Conservation (phyloP, 2,113 vertebrate genomes). For the Collichthys lucidus region DNA sequence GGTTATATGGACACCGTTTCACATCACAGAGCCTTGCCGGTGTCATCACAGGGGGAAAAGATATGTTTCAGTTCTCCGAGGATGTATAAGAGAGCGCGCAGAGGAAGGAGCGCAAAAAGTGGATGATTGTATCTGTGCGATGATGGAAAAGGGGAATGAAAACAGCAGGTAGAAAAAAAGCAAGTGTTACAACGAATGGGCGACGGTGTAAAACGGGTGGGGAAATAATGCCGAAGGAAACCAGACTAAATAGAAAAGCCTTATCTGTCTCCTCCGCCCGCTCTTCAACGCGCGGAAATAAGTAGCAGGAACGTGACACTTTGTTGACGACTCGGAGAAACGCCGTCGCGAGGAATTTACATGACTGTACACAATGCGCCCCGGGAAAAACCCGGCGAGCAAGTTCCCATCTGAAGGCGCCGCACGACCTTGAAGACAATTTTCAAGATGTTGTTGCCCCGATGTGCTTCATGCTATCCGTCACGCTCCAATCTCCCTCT, state of each 20-base stretch:
- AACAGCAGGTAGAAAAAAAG: neutral
- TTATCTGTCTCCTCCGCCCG: conserved; percentile 1
- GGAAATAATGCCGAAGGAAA: neutral
- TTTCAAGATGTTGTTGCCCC: conserved; percentile 56
- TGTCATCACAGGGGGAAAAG: conserved; percentile 40
- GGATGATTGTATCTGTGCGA: conserved; percentile 19
- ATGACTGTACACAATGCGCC: conserved; percentile 13
- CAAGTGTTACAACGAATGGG: neutral
- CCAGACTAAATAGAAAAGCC: neutral
- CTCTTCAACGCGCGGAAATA: conserved; percentile 2
- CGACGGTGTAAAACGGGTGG: neutral
- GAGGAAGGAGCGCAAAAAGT: conserved; percentile 3
- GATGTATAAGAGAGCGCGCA: conserved; percentile 21
- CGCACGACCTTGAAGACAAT: conserved; percentile 47
- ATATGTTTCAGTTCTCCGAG: conserved; percentile 28
- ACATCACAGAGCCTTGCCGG: conserved; percentile 15
- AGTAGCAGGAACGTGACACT: conserved; percentile 54
- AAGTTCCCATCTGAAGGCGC: conserved; percentile 27
- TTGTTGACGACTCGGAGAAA: conserved; percentile 29
- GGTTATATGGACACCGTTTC: conserved; percentile 45
- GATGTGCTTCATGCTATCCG: conserved; percentile 60
- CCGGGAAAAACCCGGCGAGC: conserved; percentile 20
- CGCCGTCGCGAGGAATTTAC: conserved; percentile 60
- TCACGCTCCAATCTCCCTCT: conserved; percentile 66
- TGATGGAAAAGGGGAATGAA: neutral